These are phyloP conservation scores for Hypotaenidia okinawae DNA, from an alignment of 2,797 vertebrate species.

Conservation along the genomic window DNA sequence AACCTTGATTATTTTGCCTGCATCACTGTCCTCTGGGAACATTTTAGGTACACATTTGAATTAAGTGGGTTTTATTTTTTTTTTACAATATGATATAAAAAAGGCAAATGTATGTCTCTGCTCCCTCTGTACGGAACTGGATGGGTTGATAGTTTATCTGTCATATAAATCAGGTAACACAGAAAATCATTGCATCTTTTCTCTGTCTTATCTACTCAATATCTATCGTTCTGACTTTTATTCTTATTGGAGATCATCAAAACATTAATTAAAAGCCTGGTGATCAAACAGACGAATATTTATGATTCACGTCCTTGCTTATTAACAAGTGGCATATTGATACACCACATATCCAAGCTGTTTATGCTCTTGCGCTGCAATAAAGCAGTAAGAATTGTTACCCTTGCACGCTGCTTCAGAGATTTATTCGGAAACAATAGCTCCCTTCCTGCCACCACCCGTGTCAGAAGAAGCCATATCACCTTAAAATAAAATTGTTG, in stretches of 20 bases:
- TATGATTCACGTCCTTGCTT: slow-evolving; percentile 73
- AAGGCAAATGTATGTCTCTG: slow-evolving; percentile 17
- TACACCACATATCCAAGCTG: slow-evolving; percentile 67
- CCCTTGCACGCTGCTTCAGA: slow-evolving; percentile 41
- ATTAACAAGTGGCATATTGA: slow-evolving; percentile 76
- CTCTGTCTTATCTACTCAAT: slow-evolving; percentile 61
- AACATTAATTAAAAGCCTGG: slow-evolving; percentile 77
- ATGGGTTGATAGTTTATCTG: slow-evolving; percentile 69
- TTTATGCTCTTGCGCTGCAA: slow-evolving; percentile 62
- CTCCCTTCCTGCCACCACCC: neutral
- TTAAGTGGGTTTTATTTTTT: slow-evolving; percentile 43
- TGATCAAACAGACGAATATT: slow-evolving; percentile 76
- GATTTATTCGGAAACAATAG: slow-evolving; percentile 48
- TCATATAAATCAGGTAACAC: slow-evolving; percentile 72
- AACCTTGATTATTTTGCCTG: slow-evolving; percentile 17
- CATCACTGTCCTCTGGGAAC: slow-evolving; percentile 28
- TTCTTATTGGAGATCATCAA: slow-evolving; percentile 77
- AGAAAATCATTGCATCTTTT: slow-evolving; percentile 71
- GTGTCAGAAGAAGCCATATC: slow-evolving; percentile 37
- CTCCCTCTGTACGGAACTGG: slow-evolving; percentile 45
- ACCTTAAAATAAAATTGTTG: neutral
- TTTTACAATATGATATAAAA: slow-evolving; percentile 62
- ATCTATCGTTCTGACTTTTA: slow-evolving; percentile 72
- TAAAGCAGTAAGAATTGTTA: slow-evolving; percentile 72
- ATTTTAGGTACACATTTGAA: slow-evolving; percentile 49